Evolutionary conservation across 2,888 invertebrate genomes (phyloP).

Genomic region (Timema cristinae): DNA sequence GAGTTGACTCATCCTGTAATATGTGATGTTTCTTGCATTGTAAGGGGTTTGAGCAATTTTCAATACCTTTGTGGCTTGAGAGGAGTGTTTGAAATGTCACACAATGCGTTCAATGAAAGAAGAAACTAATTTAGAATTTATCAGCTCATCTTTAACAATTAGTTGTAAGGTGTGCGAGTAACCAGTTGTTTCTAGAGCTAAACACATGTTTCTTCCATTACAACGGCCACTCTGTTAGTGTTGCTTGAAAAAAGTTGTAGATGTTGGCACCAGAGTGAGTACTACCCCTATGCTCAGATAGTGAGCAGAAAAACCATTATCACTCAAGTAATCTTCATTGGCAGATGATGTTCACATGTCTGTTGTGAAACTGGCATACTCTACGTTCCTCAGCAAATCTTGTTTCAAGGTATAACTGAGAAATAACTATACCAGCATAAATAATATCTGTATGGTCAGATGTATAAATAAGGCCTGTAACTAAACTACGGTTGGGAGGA

Average conservation of each 20-base stretch:
- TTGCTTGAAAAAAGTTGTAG: not conserved
- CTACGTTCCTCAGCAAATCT: not conserved
- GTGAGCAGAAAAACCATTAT: not conserved
- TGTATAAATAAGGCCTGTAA: too few species aligned
- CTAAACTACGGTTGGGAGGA: too few species aligned
- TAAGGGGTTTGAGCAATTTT: not conserved
- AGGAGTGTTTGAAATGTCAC: not conserved
- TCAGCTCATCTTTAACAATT: not conserved
- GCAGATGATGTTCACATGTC: conserved; percentile 4
- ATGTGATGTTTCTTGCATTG: not conserved
- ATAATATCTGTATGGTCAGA: too few species aligned
- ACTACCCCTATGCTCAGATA: not conserved
- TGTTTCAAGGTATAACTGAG: not conserved
- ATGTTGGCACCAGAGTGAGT: not conserved
- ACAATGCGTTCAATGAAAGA: not conserved
- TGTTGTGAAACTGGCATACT: not conserved
- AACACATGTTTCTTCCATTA: conserved; percentile 1
- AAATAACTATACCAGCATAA: not conserved
- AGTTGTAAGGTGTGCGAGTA: not conserved
- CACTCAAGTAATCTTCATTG: not conserved
- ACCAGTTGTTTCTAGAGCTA: not conserved
- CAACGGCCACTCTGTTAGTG: not conserved
- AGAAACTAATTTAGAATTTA: not conserved
- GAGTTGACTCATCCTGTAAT: conserved; percentile 5
- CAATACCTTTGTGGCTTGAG: not conserved